Evolutionary conservation across 1,140 invertebrate species (phyloP).

Genomic region (Ericerus pela): DNA sequence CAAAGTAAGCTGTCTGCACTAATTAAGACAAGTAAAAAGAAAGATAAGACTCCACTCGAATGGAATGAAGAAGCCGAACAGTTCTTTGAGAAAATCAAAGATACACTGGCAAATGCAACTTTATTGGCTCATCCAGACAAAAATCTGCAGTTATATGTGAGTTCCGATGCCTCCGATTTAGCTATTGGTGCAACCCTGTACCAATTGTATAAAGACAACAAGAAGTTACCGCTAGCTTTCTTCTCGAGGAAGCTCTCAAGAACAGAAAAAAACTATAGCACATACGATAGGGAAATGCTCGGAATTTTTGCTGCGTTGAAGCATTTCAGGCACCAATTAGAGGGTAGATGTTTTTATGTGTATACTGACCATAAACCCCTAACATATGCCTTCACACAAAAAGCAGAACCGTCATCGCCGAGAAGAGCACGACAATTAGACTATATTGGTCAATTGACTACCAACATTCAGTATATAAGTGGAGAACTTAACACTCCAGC

Average conservation of each 20-base stretch:
- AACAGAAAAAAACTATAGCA: conserved; percentile 28
- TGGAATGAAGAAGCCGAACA: too few relatives aligned
- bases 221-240: conserved; percentile 28
- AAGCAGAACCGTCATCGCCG: conserved; percentile 23
- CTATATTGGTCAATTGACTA: conserved; percentile 30
- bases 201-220: conserved; percentile 10
- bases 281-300: conserved; percentile 34
- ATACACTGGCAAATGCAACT: too few relatives aligned
- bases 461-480: conserved; percentile 28
- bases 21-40: too few relatives aligned
- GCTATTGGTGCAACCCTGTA: conserved; percentile 20
- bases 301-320: conserved; percentile 32
- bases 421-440: conserved; percentile 31
- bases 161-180: conserved; percentile 21
- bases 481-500: conserved; percentile 18
- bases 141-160: conserved; percentile 12
- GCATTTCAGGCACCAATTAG: conserved; percentile 32
- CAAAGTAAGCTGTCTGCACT: too few relatives aligned
- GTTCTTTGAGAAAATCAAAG: too few relatives aligned
- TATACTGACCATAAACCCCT: conserved; percentile 32
- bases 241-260: conserved; percentile 30
- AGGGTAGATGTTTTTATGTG: conserved; percentile 29
- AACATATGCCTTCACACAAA: conserved; percentile 26
- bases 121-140: conserved; percentile 16
- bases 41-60: too few relatives aligned